Base-by-base conservation (phyloP, 2,113 vertebrate genomes). In the Procavia capensis region DNA sequence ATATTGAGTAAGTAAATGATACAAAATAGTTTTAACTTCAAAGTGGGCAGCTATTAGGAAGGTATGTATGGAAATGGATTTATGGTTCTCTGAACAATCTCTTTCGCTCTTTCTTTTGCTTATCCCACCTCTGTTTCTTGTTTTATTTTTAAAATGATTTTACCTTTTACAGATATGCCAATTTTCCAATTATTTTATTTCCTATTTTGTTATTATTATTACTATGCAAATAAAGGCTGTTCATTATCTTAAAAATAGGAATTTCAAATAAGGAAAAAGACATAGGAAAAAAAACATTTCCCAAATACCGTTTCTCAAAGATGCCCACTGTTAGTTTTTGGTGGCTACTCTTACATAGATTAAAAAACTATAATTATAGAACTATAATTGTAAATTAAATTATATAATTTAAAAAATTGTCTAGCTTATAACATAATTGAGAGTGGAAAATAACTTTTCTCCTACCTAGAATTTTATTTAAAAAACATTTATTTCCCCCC, bases 111-210 rank as follows among this genome's bases (percentile, higher is more conserved):
- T 66, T 86, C 24, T 39, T 75, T 90, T 59, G 39, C 13, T 61
- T 85, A 90, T 81, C 54, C 27, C 34, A 9, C 22, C 0, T 57
- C 66, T n/a, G 9, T 54, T 94, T 3, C 45, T 94, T 90, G n/a
- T 83, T 68, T 88, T 4, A 66, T 63, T 72, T 29, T 63, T 24
- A 59, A 34, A 70, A 83, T 66, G 92, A 90, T 87, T 89, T 80
- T 94, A 5, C 63, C n/a, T 87, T 95, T 87, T 39, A 63, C 9
- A 47, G 63, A 47, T 70, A 25, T 80, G 45, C 14, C 29, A 80
- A 95, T 61, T 85, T 72, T 85, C n/a, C 66, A 93, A 63, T 72
- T 20, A 70, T 85, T 85, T 87, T 85, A 57, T 88, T 91, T 87
- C 83, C 36, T 1, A 90, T 19, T 85, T 87, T 76, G 68, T 80